Base-by-base conservation (phyloP, 1,140 invertebrate species). In the Temnothorax curvispinosus region DNA sequence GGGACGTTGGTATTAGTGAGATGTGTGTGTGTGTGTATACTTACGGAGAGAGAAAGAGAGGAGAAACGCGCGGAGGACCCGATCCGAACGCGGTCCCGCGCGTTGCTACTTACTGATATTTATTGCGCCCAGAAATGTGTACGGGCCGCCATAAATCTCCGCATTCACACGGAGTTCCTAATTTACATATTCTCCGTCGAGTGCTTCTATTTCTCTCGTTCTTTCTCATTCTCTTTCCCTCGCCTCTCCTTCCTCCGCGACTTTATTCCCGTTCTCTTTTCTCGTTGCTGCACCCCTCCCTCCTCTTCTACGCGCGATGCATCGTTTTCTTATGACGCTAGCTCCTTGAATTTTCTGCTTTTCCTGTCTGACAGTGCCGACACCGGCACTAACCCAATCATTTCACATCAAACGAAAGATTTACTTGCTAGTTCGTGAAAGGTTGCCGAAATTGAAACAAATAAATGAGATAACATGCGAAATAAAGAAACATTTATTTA, bases 121-220 rank as follows among this genome's bases (percentile, higher is more conserved):
- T 95, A 94, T 95, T 95, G 92, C 94, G 92, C 92, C 93, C 94
- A 94, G 93, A 95, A 95, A 94, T 94, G 94, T 93, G 94, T 94
- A 94, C 91, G 92, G 92, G 89, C 92, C 91, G 89, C 92, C 93
- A 95, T 95, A 95, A 95, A 95, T 95, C 94, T 94, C 93, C 92
- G 94, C 94, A 95, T 95, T 95, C 94, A 95, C 93, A 94, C 93
- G 93, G 89, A 93, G 94, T 94, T 95, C 93, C 94, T 95, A 95
- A 95, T 95, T 95, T 95, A 95, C 94, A 94, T 95, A 95, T 94
- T 92, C 94, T 89, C 75, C 90, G 50, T 32, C 74, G 84, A 80
- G 50, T 67, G 78, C 72, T 82, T 54, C 54, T 56, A 50, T 80
- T 72, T 86, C 76, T 32, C 72, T 81, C 60, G 65, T 50, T 72